Evolutionary conservation across 2,113 vertebrate genomes (phyloP), one percentile per base, ranked within the genome.

Genomic region (Cathartes aura): DNA sequence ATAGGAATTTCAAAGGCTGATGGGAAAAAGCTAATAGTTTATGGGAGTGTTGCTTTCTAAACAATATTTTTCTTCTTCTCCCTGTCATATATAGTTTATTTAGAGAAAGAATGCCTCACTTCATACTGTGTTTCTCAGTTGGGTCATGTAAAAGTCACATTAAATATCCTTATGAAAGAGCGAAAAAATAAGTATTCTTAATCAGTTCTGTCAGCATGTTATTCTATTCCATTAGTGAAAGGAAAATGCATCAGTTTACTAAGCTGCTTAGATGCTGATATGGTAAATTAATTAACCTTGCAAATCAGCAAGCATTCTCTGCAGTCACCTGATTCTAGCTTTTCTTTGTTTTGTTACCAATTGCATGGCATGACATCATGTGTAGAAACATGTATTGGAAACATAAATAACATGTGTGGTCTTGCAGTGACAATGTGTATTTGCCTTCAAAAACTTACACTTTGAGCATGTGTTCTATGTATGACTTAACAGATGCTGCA

Each of bases 381-480:
- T 48, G 48, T 16, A 34, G 73, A 45, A 43, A 27, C 7, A 8
- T 8, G 27, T 22, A 1, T 8, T 70, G 26, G 22, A 50, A 19
- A 15, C 1, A 0, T 42, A 42, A 59, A 43, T 53, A 50, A 50
- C 1, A 2, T n/a, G 12, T 75, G 15, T 43, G n/a, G 32, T 71
- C 5, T 26, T 75, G 72, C 43, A 67, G 64, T 71, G 52, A 60
- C 3, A 11, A 7, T 18, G 36, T 26, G 34, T 21, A 8, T 56
- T 52, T 52, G 30, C 59, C 63, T 29, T 50, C 17, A 58, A 16
- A 50, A 43, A 27, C 26, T 9, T 40, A 32, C 1, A 16, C 18
- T 50, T 40, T 36, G 29, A 60, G 53, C 23, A 15, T 0, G 0
- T 55, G 22, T 16, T 55, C 12, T 24, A 18, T 29, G 18, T n/a